These are phyloP conservation scores for Orthonevra nobilis DNA, from an alignment of 2,888 invertebrate genomes.

Conservation along the genomic window DNA sequence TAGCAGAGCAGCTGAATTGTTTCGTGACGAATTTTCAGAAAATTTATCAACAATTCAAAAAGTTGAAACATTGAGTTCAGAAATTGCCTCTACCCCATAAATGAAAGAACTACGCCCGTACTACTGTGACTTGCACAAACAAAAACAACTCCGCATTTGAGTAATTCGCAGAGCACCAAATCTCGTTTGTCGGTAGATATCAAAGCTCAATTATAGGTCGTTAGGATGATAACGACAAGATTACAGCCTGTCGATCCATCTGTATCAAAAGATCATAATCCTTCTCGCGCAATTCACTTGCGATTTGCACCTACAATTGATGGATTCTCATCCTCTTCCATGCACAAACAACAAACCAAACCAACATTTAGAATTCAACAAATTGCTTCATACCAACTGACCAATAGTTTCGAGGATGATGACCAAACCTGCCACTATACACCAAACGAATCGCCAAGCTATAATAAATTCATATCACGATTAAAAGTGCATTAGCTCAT, in stretches of 20 bases:
- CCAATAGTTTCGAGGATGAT: constrained; percentile 30
- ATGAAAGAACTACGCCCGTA: no score
- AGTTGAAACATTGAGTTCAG: no score
- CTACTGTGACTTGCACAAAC: no score
- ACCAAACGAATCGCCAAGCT: constrained; percentile 22
- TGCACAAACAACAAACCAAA: constrained; percentile 2
- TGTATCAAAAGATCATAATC: constrained; percentile 31
- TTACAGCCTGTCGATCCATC: constrained; percentile 38
- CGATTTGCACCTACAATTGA: constrained; percentile 50
- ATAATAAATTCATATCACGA: constrained; percentile 70
- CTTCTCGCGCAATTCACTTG: constrained; percentile 35
- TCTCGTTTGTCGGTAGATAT: constrained; percentile 26
- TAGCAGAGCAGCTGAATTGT: no score
- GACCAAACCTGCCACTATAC: not conserved
- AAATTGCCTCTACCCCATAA: no score
- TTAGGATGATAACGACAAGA: constrained; percentile 43
- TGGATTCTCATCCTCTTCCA: not conserved
- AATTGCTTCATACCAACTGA: constrained; percentile 56
- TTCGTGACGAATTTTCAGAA: no score
- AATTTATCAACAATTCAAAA: no score
- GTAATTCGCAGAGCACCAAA: no score
- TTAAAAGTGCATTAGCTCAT: constrained; percentile 70
- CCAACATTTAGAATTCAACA: constrained; percentile 52
- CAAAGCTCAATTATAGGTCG: constrained; percentile 56
- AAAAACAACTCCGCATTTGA: no score